These are phyloP conservation scores for Ichneumoninae sp. DNA, from an alignment of 2,888 invertebrate species.

Conservation along the genomic window DNA sequence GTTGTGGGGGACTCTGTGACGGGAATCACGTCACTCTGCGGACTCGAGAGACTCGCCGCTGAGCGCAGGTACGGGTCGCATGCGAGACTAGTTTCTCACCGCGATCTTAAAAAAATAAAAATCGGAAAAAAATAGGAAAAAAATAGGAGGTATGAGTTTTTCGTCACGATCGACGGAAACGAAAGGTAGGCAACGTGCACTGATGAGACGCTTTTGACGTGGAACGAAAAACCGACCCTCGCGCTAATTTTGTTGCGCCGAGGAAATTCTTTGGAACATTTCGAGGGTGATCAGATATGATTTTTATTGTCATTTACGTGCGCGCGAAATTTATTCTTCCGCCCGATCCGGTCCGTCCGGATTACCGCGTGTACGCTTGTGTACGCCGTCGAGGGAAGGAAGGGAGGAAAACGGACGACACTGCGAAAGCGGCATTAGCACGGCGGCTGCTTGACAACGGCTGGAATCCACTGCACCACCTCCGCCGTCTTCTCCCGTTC, in stretches of 20 bases:
- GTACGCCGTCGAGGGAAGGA: neutral
- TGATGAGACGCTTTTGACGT: too few species aligned
- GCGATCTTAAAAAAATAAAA: conserved; percentile 22
- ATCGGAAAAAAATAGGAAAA: neutral
- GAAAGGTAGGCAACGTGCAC: too few species aligned
- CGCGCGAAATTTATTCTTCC: conserved; percentile 28
- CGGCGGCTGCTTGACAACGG: conserved; percentile 10
- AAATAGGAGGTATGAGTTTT: neutral
- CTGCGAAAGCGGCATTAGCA: conserved; percentile 34
- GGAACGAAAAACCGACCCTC: too few species aligned
- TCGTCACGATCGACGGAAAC: too few species aligned
- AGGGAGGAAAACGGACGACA: conserved; percentile 4
- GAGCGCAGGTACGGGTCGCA: conserved; percentile 11
- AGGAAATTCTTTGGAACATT: too few species aligned
- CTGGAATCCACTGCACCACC: conserved; percentile 39
- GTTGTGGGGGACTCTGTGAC: conserved; percentile 81
- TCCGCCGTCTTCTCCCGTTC: conserved; percentile 13
- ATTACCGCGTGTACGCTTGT: neutral
- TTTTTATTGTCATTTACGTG: conserved; percentile 8
- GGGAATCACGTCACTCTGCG: conserved; percentile 75
- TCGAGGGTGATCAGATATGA: too few species aligned
- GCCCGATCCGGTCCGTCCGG: conserved; percentile 10
- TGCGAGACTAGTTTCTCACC: conserved; percentile 19
- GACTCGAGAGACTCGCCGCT: conserved; percentile 15
- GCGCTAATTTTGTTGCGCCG: too few species aligned